phyloP scores from a whole-genome alignment of 37 sponge, comb jelly and placozoan genomes.

The Dysidea cf. avara region DNA sequence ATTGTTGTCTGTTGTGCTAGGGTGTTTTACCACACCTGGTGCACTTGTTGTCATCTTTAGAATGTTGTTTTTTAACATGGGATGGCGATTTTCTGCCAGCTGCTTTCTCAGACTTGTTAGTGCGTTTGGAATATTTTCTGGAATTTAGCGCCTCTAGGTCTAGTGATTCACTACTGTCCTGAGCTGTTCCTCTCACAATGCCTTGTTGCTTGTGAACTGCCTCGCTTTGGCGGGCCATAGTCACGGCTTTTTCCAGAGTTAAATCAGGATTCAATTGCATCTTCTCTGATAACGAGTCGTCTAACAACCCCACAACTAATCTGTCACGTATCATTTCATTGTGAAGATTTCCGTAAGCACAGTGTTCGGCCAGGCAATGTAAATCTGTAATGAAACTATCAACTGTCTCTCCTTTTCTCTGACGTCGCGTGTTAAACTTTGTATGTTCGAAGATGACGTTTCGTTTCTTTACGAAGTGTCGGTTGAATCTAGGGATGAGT shows the following conservation, averaged over 20 bases:
- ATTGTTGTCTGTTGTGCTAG: neutral
- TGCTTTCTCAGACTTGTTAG: no score
- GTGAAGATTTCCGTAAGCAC: slow-evolving; percentile 8
- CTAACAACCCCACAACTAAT: slow-evolving; percentile 12
- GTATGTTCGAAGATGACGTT: slow-evolving; percentile 11
- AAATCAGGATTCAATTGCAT: no score
- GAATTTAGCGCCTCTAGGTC: no score
- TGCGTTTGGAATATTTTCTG: no score
- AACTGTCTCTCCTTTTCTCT: slow-evolving; percentile 4
- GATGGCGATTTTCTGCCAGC: no score
- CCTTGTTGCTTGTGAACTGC: slow-evolving; percentile 1
- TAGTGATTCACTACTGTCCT: no score
- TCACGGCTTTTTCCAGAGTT: no score
- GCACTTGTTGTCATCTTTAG: no score
- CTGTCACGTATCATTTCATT: slow-evolving; percentile 11
- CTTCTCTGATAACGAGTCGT: slow-evolving; percentile 2
- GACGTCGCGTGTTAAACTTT: slow-evolving; percentile 4
- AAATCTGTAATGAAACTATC: slow-evolving; percentile 6
- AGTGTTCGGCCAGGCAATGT: slow-evolving; percentile 9
- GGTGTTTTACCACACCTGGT: slow-evolving; percentile 8
- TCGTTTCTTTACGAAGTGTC: slow-evolving; percentile 1
- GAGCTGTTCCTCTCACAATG: neutral
- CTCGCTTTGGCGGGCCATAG: neutral
- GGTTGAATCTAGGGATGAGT: no score
- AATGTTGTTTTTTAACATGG: no score